Evolutionary conservation across 2,113 vertebrate species (phyloP).

Genomic region (Dolichallabes microphthalmus): DNA sequence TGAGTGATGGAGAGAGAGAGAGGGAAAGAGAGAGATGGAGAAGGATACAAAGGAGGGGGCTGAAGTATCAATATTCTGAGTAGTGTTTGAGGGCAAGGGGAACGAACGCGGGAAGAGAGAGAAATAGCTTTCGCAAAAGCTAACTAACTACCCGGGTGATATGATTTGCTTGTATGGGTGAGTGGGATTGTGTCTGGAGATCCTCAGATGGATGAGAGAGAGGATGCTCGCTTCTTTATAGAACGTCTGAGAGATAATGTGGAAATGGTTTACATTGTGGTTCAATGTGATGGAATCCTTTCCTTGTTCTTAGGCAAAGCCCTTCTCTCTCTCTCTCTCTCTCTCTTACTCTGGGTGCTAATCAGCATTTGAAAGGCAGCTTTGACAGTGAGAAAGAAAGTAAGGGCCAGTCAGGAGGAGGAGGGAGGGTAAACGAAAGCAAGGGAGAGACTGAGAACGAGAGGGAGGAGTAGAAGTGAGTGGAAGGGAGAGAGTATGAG

Average conservation of each 20-base stretch:
- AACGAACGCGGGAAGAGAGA: conserved; percentile 74
- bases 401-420: conserved; percentile 57
- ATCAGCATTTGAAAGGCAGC: conserved; percentile 82
- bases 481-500: conserved; percentile 53
- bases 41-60: conserved; percentile 65
- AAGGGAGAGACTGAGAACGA: conserved; percentile 37
- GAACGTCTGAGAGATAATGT: conserved; percentile 32
- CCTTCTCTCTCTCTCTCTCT: conserved; percentile 37
- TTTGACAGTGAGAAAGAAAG: conserved; percentile 82
- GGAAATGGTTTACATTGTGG: conserved; percentile 57
- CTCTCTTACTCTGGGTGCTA: conserved; percentile 69
- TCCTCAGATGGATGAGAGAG: conserved; percentile 19
- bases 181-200: conserved; percentile 37
- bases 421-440: conserved; percentile 73
- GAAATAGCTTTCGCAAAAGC: conserved; percentile 66
- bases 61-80: conserved; percentile 84
- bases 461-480: conserved; percentile 60
- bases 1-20: conserved; percentile 75
- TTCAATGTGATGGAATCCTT: conserved; percentile 77
- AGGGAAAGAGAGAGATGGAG: conserved; percentile 55
- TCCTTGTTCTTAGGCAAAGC: conserved; percentile 57
- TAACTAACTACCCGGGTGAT: conserved; percentile 60
- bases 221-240: conserved; percentile 43
- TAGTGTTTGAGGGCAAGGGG: conserved; percentile 81
- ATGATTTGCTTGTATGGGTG: conserved; percentile 70